Conservation (phyloP, 2,797 vertebrate genomes). For the Cyclopterus lumpus region DNA sequence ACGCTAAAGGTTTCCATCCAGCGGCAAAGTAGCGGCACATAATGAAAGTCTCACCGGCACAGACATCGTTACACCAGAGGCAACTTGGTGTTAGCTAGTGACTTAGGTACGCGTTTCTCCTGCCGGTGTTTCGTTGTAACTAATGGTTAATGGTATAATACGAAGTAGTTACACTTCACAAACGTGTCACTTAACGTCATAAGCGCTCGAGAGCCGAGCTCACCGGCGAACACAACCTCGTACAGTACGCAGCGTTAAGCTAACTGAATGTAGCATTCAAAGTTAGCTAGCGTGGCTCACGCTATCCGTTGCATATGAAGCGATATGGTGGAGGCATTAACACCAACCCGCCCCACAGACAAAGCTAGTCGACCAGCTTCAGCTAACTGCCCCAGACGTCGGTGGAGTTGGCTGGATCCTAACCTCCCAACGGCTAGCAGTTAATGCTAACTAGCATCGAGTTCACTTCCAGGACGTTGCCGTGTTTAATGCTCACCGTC, state of each 20-base stretch:
- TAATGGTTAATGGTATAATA: accelerated
- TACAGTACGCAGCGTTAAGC: conserved; percentile 10
- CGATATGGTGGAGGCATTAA: conserved; percentile 58
- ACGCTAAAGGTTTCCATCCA: neutral
- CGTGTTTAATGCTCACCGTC: conserved; percentile 14
- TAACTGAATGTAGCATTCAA: conserved; percentile 53
- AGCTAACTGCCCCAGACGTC: conserved; percentile 32
- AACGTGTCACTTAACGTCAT: neutral
- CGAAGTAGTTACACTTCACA: neutral
- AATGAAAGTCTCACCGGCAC: neutral
- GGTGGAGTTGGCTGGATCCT: conserved; percentile 19
- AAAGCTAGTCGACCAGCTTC: conserved; percentile 31
- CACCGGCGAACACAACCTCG: neutral
- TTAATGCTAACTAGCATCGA: conserved; percentile 52
- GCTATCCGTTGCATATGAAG: conserved; percentile 30
- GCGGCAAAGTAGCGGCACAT: neutral
- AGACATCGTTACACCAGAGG: neutral
- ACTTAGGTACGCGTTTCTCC: neutral
- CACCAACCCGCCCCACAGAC: conserved; percentile 36
- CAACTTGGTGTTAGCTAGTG: conserved; percentile 20
- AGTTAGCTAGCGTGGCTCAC: conserved; percentile 47
- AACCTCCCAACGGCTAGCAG: conserved; percentile 30
- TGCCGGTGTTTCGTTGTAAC: neutral
- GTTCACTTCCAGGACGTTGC: conserved; percentile 36
- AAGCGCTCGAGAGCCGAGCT: neutral